Evolutionary conservation across 2,113 vertebrate species (phyloP).

Genomic region (Oceanites oceanicus): DNA sequence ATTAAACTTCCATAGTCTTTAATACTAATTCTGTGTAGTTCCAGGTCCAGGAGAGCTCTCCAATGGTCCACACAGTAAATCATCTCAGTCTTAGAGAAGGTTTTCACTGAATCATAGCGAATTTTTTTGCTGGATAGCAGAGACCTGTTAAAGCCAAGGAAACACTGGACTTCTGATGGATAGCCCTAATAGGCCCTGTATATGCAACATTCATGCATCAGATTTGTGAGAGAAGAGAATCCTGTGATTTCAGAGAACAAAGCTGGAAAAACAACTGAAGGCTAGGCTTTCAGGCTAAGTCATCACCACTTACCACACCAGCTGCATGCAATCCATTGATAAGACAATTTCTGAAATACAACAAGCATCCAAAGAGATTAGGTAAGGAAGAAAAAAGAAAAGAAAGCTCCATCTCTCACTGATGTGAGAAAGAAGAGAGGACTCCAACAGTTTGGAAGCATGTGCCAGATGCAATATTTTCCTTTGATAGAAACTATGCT

Average conservation of each 20-base stretch:
- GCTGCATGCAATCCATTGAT: neutral
- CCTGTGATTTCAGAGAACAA: neutral
- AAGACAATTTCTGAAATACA: neutral
- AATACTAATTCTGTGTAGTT: neutral
- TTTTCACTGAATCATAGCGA: neutral
- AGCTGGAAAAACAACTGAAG: neutral
- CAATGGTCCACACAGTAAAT: rapidly evolving
- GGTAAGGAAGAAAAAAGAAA: neutral
- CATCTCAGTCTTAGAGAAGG: neutral
- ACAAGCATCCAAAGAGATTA: neutral
- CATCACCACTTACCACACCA: neutral
- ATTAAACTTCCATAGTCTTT: neutral
- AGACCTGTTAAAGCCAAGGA: neutral
- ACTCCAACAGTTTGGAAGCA: neutral
- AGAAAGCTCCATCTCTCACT: neutral
- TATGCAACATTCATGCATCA: neutral
- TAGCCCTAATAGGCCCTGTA: neutral
- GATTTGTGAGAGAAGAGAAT: neutral
- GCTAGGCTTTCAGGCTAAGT: neutral
- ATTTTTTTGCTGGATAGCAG: neutral
- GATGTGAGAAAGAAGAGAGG: neutral
- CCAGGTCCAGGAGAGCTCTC: neutral
- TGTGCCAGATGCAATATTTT: neutral
- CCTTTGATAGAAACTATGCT: neutral
- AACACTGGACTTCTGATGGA: neutral